Evolutionary conservation across 2,113 vertebrate species (phyloP).

Genomic region (Siphamia tubifer): DNA sequence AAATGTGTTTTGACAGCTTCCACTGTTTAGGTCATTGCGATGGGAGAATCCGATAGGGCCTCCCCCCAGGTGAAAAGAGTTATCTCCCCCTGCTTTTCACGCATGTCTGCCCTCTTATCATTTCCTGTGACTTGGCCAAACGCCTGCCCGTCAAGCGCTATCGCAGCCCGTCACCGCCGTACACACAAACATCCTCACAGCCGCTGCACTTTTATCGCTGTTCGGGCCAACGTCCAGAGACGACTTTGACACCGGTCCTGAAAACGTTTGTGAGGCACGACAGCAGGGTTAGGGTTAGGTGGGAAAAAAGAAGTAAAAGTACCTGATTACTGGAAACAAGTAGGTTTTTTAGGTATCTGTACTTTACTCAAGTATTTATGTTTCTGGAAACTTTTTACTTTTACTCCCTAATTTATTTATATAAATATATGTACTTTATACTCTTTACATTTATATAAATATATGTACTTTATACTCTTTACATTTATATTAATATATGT

Average conservation of each 20-base stretch:
- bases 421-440: no score
- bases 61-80: slow-evolving; percentile 62
- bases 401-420: no score
- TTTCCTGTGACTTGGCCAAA: slow-evolving; percentile 21
- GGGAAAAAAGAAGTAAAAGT: no score
- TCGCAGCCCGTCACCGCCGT: slow-evolving; percentile 1
- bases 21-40: slow-evolving; percentile 60
- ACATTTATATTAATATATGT: no score
- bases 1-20: slow-evolving; percentile 69
- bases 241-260: not conserved
- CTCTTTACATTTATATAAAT: no score
- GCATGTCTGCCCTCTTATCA: slow-evolving; percentile 76
- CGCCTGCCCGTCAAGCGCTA: slow-evolving; percentile 36
- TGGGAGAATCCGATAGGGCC: slow-evolving; percentile 67
- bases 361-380: no score
- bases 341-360: no score
- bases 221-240: slow-evolving; percentile 13
- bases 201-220: not conserved
- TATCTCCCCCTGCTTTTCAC: slow-evolving; percentile 72
- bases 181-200: not conserved
- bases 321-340: no score
- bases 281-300: no score
- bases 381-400: no score
- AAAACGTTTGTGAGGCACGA: slow-evolving; percentile 6
- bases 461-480: no score